Conservation (phyloP, 2,888 invertebrate species). For the Acrobasis repandana region DNA sequence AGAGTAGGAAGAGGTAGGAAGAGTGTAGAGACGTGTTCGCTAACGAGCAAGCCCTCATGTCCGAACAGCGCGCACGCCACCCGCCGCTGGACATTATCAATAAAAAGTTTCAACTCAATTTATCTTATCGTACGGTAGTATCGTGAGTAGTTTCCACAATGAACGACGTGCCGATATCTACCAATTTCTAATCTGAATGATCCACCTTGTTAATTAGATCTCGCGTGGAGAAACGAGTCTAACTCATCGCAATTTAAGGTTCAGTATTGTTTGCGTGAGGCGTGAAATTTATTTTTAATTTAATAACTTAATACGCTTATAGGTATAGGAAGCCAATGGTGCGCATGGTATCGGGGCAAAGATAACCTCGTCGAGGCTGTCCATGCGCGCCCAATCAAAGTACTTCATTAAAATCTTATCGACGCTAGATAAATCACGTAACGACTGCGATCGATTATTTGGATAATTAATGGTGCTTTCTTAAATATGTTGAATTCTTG, state of each 20-base stretch:
- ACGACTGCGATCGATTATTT: slow-evolving; percentile 81
- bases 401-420: slow-evolving; percentile 84
- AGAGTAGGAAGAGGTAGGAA: slow-evolving; percentile 13
- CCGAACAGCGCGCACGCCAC: slow-evolving; percentile 52
- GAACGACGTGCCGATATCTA: slow-evolving; percentile 81
- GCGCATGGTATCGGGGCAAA: slow-evolving; percentile 67
- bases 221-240: slow-evolving; percentile 43
- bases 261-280: slow-evolving; percentile 40
- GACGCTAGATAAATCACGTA: slow-evolving; percentile 81
- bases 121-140: slow-evolving; percentile 79
- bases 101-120: slow-evolving; percentile 73
- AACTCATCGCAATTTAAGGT: slow-evolving; percentile 44
- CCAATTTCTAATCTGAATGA: slow-evolving; percentile 81
- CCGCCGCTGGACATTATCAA: slow-evolving; percentile 68
- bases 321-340: slow-evolving; percentile 74
- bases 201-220: slow-evolving; percentile 76
- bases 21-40: slow-evolving; percentile 18
- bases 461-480: slow-evolving; percentile 79
- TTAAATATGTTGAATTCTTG: slow-evolving; percentile 74
- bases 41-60: slow-evolving; percentile 41
- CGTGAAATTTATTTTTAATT: slow-evolving; percentile 71
- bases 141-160: slow-evolving; percentile 80
- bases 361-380: slow-evolving; percentile 72
- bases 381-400: slow-evolving; percentile 80
- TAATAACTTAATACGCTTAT: slow-evolving; percentile 79